Conservation (phyloP, 2,888 invertebrate species). For the Melinopterus prodromus region DNA sequence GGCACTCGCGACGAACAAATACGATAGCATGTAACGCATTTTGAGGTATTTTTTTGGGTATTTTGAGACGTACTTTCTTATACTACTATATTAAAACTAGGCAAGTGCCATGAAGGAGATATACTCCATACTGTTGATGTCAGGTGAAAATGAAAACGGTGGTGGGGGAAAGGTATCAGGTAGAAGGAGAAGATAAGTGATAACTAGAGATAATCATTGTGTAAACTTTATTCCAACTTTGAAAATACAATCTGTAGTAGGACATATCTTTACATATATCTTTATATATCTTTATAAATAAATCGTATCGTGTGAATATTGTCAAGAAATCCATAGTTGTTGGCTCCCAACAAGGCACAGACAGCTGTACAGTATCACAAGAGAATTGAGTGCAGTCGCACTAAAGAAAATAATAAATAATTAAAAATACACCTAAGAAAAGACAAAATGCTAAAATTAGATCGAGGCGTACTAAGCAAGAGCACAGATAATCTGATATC, state of each 20-base stretch:
- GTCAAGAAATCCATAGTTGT: slow-evolving; percentile 13
- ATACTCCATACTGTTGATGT: slow-evolving; percentile 14
- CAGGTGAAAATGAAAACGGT: slow-evolving; percentile 15
- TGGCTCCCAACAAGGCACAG: slow-evolving; percentile 44
- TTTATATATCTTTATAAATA: slow-evolving; percentile 25
- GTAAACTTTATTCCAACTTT: slow-evolving; percentile 34
- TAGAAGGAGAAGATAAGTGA: slow-evolving; percentile 30
- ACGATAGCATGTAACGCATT: slow-evolving; percentile 68
- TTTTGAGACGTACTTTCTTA: not conserved
- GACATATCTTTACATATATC: slow-evolving; percentile 27
- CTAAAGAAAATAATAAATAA: slow-evolving; percentile 39
- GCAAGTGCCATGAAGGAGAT: not conserved
- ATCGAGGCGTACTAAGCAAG: not conserved
- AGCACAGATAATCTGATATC: not conserved
- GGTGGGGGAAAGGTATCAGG: slow-evolving; percentile 20
- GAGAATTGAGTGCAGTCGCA: slow-evolving; percentile 44
- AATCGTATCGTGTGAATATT: slow-evolving; percentile 15
- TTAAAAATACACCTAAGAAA: slow-evolving; percentile 20
- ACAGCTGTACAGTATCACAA: slow-evolving; percentile 48
- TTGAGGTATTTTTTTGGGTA: slow-evolving; percentile 49
- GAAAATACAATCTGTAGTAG: slow-evolving; percentile 33
- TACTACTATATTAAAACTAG: not conserved
- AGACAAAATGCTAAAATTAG: not conserved
- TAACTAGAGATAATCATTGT: slow-evolving; percentile 31
- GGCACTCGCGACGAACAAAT: slow-evolving; percentile 62